Base-by-base conservation (phyloP, 1,140 invertebrate species). In the Plodia interpunctella region DNA sequence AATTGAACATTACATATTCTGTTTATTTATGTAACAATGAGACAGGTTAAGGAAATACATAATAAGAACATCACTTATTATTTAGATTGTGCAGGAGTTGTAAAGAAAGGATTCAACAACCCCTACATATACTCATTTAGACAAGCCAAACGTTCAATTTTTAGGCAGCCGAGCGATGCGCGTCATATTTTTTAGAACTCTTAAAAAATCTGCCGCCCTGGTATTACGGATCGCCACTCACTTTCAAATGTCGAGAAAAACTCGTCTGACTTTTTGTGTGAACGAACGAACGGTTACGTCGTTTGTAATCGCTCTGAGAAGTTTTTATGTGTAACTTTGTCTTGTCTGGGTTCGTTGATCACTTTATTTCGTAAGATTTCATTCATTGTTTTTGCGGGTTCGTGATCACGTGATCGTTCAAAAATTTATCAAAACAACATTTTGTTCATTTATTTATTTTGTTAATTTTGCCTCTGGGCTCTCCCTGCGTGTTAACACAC, bases 171-270 rank as follows among this genome's bases (percentile, higher is more conserved):
- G 13, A 13, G 13, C 13, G 13, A 8, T 8, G 1, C 10, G 1
- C 38, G 38, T 10, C n/a, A 44, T 15, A 15, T 15, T 15, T 44
- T 44, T 15, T 15, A n/a, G 15, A 65, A n/a, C 62, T 69, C 64
- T 56, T 62, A 25, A 44, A 20, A 57, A 52, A 49, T 60, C 60
- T 73, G 68, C 19, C 52, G 63, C 67, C 71, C 59, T 72, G 50
- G 68, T 73, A 70, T 49, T 53, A n/a, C 32, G 59, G 63, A 60
- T 64, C 65, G 62, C 62, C 61, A 51, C 61, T 65, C 71, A 73
- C 71, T 73, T 73, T 73, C 71, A 73, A 73, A 73, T 73, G 52
- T 57, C 51, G 57, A 57, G 57, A 64, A 57, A 65, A 60, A 59
- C 50, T 44, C 38, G 38, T 44, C 38, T 44, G 5, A 38, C 35